Base-by-base conservation (phyloP, 2,888 invertebrate species). In the Tromatobia lineatoria region DNA sequence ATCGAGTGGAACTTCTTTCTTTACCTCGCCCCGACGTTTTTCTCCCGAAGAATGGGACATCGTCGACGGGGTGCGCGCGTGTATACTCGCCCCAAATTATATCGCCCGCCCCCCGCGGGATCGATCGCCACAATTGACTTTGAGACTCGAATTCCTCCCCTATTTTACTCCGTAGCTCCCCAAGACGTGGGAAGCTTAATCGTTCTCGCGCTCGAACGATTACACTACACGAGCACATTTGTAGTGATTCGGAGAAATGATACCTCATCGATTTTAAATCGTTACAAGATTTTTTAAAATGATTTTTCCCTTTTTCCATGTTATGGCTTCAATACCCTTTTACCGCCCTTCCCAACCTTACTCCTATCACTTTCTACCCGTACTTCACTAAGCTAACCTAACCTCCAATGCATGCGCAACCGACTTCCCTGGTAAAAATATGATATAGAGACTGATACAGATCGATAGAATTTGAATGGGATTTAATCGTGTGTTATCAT, bases 181-280 rank as follows among this genome's bases (percentile, higher is more conserved):
- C 47, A 64, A 84, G 80, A 84, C 83, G 80, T 64, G 80, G 83
- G 77, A 84, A 84, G 83, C 77, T 80, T 84, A 80, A 84, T 84
- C 80, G 80, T 80, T 83, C 76, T 80, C 74, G 59, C 73, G 83
- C 67, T 84, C 71, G 75, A 73, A 23, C 67, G 76, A 59, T 76
- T 57, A 80, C 70, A 59, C 34, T 66, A 42, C 57, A 59, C 80
- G 71, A 76, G 47, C 71, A 29, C 52, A 59, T 71, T 69, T 50
- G 76, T 47, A 23, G 38, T 57, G 25, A 10, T 42, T 11, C 25
- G 29, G 34, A 10, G 38, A 34, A 29, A 54, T 20, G 18, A 54
- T 38, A 50, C 3, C 4, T 8, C 38, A 54, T 70, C 54, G 20
- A 18, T 38, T 20, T 20, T 20, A 8, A 20, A 54, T n/a, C 52